Conservation (phyloP, 2,113 vertebrate genomes). For the Eurystomus gularis region DNA sequence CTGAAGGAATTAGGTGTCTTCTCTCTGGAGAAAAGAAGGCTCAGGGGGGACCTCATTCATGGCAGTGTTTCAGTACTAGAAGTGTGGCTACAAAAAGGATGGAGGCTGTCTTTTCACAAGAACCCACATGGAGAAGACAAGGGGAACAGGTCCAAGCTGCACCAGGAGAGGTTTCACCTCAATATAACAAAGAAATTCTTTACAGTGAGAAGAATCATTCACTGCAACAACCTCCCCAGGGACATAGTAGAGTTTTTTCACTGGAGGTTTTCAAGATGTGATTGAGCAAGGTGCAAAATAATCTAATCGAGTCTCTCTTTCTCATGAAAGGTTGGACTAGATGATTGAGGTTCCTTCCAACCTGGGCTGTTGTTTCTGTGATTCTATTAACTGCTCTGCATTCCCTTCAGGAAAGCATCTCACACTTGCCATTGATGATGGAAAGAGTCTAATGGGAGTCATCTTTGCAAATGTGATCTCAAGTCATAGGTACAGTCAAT, state of each 20-base stretch:
- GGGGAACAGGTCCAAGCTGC: not conserved
- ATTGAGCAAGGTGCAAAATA: no score
- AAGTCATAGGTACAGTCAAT: not conserved
- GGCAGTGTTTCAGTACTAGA: not conserved
- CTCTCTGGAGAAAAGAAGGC: not conserved
- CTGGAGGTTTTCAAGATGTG: no score
- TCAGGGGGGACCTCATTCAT: not conserved
- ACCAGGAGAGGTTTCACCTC: not conserved
- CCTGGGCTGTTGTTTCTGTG: not conserved
- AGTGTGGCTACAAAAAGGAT: not conserved
- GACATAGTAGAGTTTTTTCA: no score
- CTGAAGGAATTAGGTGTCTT: not conserved
- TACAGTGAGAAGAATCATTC: not conserved
- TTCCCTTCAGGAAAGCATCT: not conserved
- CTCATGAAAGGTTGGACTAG: no score
- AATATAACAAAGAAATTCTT: not conserved
- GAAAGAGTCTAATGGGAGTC: not conserved
- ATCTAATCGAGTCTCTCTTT: no score
- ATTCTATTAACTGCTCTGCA: not conserved
- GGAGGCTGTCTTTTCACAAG: not conserved
- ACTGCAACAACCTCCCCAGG: not conserved
- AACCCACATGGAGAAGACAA: not conserved
- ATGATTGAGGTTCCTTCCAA: not conserved
- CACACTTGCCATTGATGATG: not conserved
- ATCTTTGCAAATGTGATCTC: not conserved